Conservation (phyloP, 2,797 vertebrate genomes). For the Molossus alvarezi region DNA sequence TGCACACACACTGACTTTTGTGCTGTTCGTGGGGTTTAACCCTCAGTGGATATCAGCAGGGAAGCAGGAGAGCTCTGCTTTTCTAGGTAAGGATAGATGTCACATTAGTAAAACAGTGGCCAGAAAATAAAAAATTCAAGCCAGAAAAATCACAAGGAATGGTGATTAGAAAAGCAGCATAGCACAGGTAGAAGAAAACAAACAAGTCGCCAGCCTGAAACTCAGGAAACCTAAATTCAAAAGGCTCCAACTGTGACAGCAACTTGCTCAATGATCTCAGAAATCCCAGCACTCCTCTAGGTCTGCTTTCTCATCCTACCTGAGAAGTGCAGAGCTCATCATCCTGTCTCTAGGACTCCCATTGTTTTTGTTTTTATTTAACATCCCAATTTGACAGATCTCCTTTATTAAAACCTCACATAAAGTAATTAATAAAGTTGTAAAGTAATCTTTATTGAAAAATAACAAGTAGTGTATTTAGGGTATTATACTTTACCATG, state of each 20-base stretch:
- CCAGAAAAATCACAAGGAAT: slow-evolving; percentile 40
- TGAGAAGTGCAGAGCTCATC: not conserved
- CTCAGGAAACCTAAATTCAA: not conserved
- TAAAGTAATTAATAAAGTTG: slow-evolving; percentile 31
- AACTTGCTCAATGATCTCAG: not conserved
- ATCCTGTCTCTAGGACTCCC: not conserved
- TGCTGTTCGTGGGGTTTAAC: not conserved
- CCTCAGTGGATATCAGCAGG: not conserved
- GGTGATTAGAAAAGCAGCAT: not conserved
- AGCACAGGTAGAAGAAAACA: not conserved
- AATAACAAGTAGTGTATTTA: not conserved
- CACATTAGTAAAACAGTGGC: not conserved
- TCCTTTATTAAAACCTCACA: slow-evolving; percentile 37
- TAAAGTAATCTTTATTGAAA: slow-evolving; percentile 23
- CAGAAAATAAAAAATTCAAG: slow-evolving; percentile 41
- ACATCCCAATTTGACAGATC: not conserved
- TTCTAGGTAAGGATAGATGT: not conserved
- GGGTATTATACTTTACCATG: not conserved
- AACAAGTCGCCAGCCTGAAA: not conserved
- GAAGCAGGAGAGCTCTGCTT: not conserved
- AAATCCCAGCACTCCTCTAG: not conserved
- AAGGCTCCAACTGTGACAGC: not conserved
- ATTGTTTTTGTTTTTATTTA: not conserved
- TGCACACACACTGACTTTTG: not conserved
- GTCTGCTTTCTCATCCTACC: not conserved